Conservation (phyloP, 2,113 vertebrate genomes). For the Isurus oxyrinchus region DNA sequence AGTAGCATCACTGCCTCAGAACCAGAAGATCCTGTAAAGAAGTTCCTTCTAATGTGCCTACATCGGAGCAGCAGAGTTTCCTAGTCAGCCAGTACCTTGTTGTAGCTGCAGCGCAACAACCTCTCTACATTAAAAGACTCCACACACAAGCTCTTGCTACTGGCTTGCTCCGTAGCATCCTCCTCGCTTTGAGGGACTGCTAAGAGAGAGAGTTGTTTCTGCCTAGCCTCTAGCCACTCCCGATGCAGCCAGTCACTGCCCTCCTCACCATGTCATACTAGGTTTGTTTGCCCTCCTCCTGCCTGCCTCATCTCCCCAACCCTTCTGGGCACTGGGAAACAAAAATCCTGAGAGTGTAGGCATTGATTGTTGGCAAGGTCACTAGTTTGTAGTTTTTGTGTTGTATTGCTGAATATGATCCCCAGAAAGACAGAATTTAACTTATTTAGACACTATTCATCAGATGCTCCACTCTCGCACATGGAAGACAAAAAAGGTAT, state of each 20-base stretch:
- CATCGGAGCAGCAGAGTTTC: too few relatives aligned
- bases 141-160: too few relatives aligned
- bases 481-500: background rate
- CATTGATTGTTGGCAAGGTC: background rate
- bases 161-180: too few relatives aligned
- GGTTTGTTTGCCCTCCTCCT: background rate
- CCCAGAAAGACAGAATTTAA: too few relatives aligned
- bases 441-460: background rate
- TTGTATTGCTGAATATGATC: background rate
- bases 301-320: background rate
- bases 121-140: too few relatives aligned
- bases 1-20: too few relatives aligned
- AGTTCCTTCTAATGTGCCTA: too few relatives aligned
- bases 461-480: background rate
- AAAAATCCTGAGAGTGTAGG: background rate
- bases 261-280: background rate
- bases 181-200: too few relatives aligned
- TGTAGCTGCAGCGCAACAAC: too few relatives aligned
- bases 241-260: background rate
- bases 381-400: background rate
- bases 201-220: background rate
- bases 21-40: too few relatives aligned
- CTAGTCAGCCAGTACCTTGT: too few relatives aligned
- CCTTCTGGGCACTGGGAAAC: background rate
- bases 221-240: background rate